phyloP scores from a whole-genome alignment of 2,113 vertebrate genomes.

The Megaceryle maxima region DNA sequence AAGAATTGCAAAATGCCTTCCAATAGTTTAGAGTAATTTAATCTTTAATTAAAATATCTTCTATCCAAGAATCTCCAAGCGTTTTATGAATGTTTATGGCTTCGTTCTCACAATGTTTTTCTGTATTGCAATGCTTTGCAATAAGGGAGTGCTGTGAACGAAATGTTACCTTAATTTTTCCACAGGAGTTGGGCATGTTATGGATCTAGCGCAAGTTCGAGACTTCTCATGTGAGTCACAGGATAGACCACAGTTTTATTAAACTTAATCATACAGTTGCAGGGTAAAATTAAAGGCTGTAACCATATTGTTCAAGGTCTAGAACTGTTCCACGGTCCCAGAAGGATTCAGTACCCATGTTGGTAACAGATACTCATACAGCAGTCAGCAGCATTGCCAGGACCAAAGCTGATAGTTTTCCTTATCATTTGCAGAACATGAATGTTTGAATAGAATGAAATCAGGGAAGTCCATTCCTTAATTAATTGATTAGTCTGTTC shows the following conservation, averaged over 20 bases:
- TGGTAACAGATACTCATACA: neutral
- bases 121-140: neutral
- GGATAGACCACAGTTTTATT: neutral
- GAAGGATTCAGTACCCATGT: neutral
- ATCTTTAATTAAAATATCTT: neutral
- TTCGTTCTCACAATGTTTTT: neutral
- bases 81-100: neutral
- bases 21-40: neutral
- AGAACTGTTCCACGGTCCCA: neutral
- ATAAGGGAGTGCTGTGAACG: neutral
- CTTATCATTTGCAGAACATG: neutral
- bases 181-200: rapidly evolving
- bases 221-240: neutral
- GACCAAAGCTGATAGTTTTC: neutral
- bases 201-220: neutral
- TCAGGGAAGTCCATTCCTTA: neutral
- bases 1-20: neutral
- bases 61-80: neutral
- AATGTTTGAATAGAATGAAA: neutral
- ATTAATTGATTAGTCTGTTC: neutral
- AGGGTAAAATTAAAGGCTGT: neutral
- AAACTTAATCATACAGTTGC: neutral
- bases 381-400: neutral
- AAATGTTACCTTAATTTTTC: slow-evolving; percentile 17
- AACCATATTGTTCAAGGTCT: neutral